phyloP scores from a whole-genome alignment of 2,797 vertebrate genomes.

The Myotis planiceps region DNA sequence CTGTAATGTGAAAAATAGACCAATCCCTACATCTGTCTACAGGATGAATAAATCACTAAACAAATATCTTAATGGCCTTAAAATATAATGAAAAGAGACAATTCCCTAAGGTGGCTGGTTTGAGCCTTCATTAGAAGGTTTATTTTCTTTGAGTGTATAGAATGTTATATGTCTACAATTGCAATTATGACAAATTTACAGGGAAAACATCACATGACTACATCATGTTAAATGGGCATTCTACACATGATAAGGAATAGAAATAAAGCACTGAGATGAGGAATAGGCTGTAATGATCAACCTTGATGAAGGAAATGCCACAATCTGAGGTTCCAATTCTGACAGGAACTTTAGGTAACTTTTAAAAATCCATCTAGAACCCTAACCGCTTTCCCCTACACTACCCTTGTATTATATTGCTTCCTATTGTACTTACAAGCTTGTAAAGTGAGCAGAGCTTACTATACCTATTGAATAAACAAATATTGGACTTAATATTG shows the following conservation, averaged over 20 bases:
- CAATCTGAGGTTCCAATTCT: not conserved
- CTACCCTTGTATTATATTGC: not conserved
- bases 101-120: slow-evolving; percentile 42
- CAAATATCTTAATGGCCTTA: slow-evolving; percentile 72
- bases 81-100: slow-evolving; percentile 58
- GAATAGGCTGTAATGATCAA: not conserved
- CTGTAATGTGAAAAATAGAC: slow-evolving; percentile 65
- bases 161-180: not conserved
- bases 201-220: slow-evolving; percentile 26
- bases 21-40: slow-evolving; percentile 52
- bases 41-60: slow-evolving; percentile 72
- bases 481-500: not conserved
- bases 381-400: not conserved
- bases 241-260: not conserved
- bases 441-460: not conserved
- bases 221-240: not conserved
- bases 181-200: slow-evolving; percentile 54
- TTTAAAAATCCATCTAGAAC: not conserved
- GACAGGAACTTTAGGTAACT: not conserved
- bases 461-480: not conserved
- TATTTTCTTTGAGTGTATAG: slow-evolving; percentile 55
- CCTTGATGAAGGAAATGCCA: not conserved
- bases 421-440: not conserved
- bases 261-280: slow-evolving; percentile 16
- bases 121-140: slow-evolving; percentile 55